Conservation (phyloP, 2,888 invertebrate species). For the Eupithecia centaureata region DNA sequence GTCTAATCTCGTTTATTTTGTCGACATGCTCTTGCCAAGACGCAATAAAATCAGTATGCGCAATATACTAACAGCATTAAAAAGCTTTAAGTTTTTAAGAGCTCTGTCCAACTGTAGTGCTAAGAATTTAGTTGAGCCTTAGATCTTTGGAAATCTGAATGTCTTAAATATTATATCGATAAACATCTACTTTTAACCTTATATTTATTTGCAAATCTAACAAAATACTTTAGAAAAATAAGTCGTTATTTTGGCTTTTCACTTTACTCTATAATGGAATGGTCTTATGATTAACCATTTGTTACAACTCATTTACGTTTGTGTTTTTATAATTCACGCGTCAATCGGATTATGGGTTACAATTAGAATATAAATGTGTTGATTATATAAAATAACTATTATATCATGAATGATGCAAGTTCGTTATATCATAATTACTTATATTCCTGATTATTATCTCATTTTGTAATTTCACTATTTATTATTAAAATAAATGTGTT, state of each 20-base stretch:
- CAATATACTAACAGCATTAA: neutral
- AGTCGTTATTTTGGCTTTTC: constrained; percentile 82
- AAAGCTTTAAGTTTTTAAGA: neutral
- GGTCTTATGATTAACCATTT: constrained; percentile 79
- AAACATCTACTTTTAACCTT: constrained; percentile 78
- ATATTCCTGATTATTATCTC: constrained; percentile 30
- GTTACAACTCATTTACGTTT: constrained; percentile 53
- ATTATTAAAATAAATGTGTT: constrained; percentile 14
- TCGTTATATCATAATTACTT: constrained; percentile 47
- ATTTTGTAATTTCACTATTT: constrained; percentile 25
- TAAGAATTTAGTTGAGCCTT: constrained; percentile 78
- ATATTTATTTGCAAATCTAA: constrained; percentile 78
- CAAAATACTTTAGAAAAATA: constrained; percentile 83
- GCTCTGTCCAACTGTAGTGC: neutral
- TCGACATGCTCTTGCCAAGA: constrained; percentile 23
- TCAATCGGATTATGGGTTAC: constrained; percentile 9
- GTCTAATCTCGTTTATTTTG: constrained; percentile 17
- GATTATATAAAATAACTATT: constrained; percentile 35
- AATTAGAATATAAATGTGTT: constrained; percentile 14
- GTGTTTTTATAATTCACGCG: constrained; percentile 28
- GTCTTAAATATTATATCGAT: constrained; percentile 78
- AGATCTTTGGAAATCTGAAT: constrained; percentile 81
- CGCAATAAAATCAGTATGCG: constrained; percentile 48
- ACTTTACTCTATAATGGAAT: constrained; percentile 80
- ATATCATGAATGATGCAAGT: constrained; percentile 42